A percentile compares a stretch with the other conserved stretches of the same genome.
These are phyloP conservation scores for Arge pagana DNA, from an alignment of 2,888 invertebrate species.

Conservation along the genomic window DNA sequence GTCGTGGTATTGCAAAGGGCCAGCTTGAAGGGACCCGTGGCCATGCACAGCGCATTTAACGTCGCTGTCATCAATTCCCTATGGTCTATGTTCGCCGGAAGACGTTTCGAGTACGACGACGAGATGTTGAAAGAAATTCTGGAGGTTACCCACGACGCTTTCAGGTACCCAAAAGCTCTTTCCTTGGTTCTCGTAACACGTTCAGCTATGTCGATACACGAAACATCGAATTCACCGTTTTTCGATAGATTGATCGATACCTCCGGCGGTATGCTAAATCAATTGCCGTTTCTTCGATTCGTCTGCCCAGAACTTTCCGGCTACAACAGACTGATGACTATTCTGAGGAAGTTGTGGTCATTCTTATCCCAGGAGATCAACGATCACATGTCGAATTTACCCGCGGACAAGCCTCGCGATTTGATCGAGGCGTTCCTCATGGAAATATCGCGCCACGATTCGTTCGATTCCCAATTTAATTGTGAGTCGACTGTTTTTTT, in stretches of 20 bases:
- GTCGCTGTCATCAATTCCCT: slow-evolving; percentile 70
- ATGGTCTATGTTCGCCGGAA: slow-evolving; percentile 73
- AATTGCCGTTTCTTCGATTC: slow-evolving; percentile 70
- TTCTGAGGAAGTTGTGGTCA: slow-evolving; percentile 62
- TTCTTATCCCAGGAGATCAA: slow-evolving; percentile 61
- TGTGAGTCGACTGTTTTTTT: slow-evolving; percentile 35
- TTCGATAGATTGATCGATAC: slow-evolving; percentile 63
- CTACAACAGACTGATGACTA: slow-evolving; percentile 62
- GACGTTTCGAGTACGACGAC: slow-evolving; percentile 67
- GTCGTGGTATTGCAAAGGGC: slow-evolving; percentile 57
- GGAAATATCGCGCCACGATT: slow-evolving; percentile 60
- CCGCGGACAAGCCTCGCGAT: slow-evolving; percentile 57
- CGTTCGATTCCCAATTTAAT: slow-evolving; percentile 39
- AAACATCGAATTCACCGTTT: not conserved
- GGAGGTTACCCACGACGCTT: slow-evolving; percentile 66
- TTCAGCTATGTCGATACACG: not conserved
- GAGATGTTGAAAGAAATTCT: slow-evolving; percentile 62
- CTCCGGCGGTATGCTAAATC: slow-evolving; percentile 71
- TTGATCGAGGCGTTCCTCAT: slow-evolving; percentile 70
- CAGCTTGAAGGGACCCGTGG: slow-evolving; percentile 54
- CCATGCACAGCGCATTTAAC: slow-evolving; percentile 63
- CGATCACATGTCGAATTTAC: slow-evolving; percentile 39
- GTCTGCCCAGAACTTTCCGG: slow-evolving; percentile 68
- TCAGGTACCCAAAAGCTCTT: slow-evolving; percentile 54
- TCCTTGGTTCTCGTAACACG: not conserved